These are phyloP conservation scores for Archaeoteleia sp. DNA, from an alignment of 2,888 invertebrate species.

Conservation along the genomic window DNA sequence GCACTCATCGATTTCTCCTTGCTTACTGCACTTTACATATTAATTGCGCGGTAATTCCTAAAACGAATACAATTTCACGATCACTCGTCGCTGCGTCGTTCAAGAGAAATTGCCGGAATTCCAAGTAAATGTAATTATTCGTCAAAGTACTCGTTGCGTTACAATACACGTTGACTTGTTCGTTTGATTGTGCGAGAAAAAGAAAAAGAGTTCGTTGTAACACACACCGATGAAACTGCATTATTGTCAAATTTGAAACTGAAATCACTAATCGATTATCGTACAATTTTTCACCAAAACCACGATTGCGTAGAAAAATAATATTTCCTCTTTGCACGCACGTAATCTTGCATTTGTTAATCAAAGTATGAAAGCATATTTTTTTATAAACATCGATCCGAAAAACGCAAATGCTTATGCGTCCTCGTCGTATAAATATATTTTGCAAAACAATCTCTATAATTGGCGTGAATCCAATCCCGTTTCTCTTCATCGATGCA, in stretches of 20 bases:
- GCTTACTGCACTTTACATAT: constrained; percentile 49
- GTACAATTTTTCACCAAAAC: no score
- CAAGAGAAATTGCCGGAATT: constrained; percentile 23
- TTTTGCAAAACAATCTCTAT: neutral
- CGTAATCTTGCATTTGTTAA: no score
- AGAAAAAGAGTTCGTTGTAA: no score
- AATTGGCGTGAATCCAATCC: constrained; percentile 16
- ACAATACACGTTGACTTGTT: neutral
- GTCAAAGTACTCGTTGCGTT: constrained; percentile 10
- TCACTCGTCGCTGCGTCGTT: constrained; percentile 27
- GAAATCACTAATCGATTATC: neutral
- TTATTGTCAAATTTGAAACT: constrained; percentile 33
- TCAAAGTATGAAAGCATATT: no score
- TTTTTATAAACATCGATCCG: no score
- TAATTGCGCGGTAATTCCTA: constrained; percentile 52
- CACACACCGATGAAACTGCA: constrained; percentile 14
- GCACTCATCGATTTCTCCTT: constrained; percentile 30
- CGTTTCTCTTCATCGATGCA: constrained; percentile 40
- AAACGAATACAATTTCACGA: constrained; percentile 51
- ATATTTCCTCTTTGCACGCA: neutral
- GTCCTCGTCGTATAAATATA: no score
- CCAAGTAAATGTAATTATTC: constrained; percentile 1
- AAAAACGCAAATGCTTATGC: no score
- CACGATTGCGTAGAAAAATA: neutral
- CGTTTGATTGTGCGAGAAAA: no score